Percentiles rank a stretch among this genome's conserved stretches.
These are phyloP conservation scores for Pseudochromis fuscus DNA, from an alignment of 2,797 vertebrate genomes.

Conservation along the genomic window DNA sequence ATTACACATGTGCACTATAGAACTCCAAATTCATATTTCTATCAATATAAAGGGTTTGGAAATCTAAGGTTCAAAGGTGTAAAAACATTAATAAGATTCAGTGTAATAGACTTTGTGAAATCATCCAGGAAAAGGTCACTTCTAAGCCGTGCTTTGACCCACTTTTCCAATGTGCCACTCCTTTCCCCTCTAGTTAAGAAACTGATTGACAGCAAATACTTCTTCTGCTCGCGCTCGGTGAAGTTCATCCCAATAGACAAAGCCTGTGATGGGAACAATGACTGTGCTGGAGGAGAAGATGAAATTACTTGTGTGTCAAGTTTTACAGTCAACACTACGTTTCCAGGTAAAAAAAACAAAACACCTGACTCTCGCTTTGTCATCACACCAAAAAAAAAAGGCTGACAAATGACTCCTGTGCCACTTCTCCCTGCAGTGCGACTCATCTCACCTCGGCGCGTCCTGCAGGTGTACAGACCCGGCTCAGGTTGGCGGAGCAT, in stretches of 20 bases:
- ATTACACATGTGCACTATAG: no score
- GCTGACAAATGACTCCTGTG: not conserved
- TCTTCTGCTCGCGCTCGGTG: conserved; percentile 86
- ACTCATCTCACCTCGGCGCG: conserved; percentile 77
- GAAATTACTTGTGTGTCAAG: conserved; percentile 85
- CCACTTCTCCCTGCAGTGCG: conserved; percentile 82
- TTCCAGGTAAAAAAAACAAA: conserved; percentile 77
- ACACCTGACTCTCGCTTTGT: not conserved
- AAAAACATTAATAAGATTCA: no score
- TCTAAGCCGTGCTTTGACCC: not conserved
- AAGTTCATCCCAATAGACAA: conserved; percentile 85
- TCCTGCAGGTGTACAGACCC: conserved; percentile 87
- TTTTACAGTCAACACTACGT: conserved; percentile 72
- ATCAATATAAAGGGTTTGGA: no score
- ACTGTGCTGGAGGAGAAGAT: conserved; percentile 89
- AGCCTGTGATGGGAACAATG: conserved; percentile 86
- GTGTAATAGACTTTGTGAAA: not conserved
- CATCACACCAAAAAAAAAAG: conserved; percentile 9
- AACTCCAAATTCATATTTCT: conserved; percentile 1
- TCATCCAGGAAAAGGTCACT: not conserved
- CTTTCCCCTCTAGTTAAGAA: conserved; percentile 84
- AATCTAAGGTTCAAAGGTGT: no score
- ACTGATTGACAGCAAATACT: conserved; percentile 89
- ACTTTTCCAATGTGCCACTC: not conserved
- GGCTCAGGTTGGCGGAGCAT: conserved; percentile 85